Conservation (phyloP, 2,888 invertebrate species). For the Chorisops tibialis region DNA sequence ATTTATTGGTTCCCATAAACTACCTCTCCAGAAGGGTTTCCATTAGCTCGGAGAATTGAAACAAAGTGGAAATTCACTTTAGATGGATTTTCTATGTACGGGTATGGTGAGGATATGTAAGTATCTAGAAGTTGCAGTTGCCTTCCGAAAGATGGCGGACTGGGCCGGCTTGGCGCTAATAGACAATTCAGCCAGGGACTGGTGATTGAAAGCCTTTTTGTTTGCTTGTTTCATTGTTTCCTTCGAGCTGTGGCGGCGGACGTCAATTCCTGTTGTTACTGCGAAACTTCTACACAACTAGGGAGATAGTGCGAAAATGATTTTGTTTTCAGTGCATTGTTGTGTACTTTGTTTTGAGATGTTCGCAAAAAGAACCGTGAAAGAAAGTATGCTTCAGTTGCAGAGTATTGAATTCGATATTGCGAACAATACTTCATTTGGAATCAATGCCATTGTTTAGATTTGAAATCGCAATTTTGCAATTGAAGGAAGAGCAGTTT, state of each 20-base stretch:
- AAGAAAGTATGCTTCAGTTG: too few species aligned
- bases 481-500: too few species aligned
- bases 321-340: too few species aligned
- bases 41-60: conserved; percentile 27
- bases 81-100: background rate
- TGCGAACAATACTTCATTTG: too few species aligned
- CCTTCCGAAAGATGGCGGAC: background rate
- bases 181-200: background rate
- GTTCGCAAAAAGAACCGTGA: too few species aligned
- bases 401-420: too few species aligned
- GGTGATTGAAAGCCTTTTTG: conserved; percentile 9
- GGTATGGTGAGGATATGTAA: conserved; percentile 4
- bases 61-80: conserved; percentile 24
- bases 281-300: too few species aligned
- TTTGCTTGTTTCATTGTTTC: background rate
- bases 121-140: conserved; percentile 6
- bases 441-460: too few species aligned
- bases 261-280: too few species aligned
- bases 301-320: too few species aligned
- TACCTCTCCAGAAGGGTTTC: conserved; percentile 25
- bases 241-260: background rate
- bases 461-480: too few species aligned
- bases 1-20: conserved; percentile 28
- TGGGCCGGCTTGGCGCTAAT: background rate
- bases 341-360: too few species aligned